These are phyloP conservation scores for Thamnophis elegans DNA, from an alignment of 2,797 vertebrate genomes.

Conservation along the genomic window DNA sequence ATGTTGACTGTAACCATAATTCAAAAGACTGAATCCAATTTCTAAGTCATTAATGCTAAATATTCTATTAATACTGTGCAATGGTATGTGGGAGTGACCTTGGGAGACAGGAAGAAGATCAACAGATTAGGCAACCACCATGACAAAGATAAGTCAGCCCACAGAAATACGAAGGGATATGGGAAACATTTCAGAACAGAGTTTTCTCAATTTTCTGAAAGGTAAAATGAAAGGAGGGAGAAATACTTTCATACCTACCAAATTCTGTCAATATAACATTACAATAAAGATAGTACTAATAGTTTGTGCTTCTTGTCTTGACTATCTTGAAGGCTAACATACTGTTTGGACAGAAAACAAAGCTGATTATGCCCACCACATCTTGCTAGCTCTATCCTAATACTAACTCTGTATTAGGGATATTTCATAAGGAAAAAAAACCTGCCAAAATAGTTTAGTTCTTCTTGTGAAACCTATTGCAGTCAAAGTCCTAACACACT, in stretches of 20 bases:
- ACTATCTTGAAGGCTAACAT: neutral
- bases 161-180: neutral
- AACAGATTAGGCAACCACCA: neutral
- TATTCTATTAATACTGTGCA: neutral
- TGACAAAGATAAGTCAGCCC: neutral
- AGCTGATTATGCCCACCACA: neutral
- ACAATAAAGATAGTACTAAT: neutral
- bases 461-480: neutral
- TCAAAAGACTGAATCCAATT: slow-evolving; percentile 1
- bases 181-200: neutral
- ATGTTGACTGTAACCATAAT: neutral
- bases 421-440: too few species aligned
- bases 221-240: neutral
- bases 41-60: neutral
- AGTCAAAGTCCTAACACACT: neutral
- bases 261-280: neutral
- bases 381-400: neutral
- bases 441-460: neutral
- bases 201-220: neutral
- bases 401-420: too few species aligned
- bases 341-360: neutral
- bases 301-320: neutral
- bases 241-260: neutral
- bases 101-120: neutral
- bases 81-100: neutral